Evolutionary conservation across 35 echinoderm and acorn worm species (phyloP).

Genomic region (Heliocidaris tuberculata): DNA sequence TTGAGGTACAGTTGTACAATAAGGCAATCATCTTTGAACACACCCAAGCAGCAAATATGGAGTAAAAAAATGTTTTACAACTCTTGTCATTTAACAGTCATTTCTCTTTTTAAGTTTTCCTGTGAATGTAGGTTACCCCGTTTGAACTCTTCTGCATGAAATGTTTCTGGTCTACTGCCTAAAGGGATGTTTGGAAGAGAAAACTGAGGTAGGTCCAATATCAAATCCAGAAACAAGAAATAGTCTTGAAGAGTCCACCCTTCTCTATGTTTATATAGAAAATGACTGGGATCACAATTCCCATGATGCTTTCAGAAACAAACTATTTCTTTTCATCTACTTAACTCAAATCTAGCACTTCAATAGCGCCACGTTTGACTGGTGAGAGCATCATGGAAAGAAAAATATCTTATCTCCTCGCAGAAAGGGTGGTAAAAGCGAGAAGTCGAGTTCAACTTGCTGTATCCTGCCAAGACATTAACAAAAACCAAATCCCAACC

Average conservation of each 20-base stretch:
- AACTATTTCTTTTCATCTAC: background rate
- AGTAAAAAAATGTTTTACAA: background rate
- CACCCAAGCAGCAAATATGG: conserved; percentile 22
- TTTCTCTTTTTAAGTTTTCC: background rate
- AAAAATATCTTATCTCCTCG: background rate
- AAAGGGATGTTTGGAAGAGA: conserved; percentile 43
- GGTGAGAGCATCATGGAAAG: background rate
- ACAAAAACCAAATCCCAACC: background rate
- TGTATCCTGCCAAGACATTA: conserved; percentile 6
- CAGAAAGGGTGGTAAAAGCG: conserved; percentile 7
- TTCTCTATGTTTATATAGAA: background rate
- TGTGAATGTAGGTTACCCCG: background rate
- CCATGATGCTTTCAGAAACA: background rate
- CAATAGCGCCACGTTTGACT: background rate
- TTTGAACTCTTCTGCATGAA: conserved; percentile 29
- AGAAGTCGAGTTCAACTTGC: conserved; percentile 18
- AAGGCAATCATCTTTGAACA: conserved; percentile 27
- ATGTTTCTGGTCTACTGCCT: conserved; percentile 26
- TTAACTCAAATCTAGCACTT: background rate
- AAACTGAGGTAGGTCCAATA: conserved; percentile 47
- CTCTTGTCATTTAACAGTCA: background rate
- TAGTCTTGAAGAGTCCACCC: conserved; percentile 32
- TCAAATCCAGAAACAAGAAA: conserved; percentile 19
- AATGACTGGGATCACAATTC: background rate
- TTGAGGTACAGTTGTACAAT: conserved; percentile 36